These are phyloP conservation scores for Scaptomyza graminum DNA, from an alignment of 1,140 invertebrate species.

Conservation along the genomic window DNA sequence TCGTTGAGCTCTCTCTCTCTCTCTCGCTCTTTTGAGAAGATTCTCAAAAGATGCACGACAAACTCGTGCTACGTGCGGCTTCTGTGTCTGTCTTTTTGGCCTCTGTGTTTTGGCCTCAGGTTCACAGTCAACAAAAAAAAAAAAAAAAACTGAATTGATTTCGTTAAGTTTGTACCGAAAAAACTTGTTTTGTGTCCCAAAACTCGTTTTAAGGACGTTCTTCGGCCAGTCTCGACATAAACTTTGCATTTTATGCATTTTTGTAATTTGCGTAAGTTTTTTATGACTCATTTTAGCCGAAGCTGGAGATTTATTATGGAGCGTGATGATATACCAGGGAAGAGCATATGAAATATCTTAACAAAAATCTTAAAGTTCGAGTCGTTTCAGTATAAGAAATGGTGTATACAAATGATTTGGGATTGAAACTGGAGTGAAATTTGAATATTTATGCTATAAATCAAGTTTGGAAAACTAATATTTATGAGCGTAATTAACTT, in stretches of 20 bases:
- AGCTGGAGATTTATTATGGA: constrained; percentile 18
- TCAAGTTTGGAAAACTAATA: too few species aligned
- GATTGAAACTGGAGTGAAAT: too few species aligned
- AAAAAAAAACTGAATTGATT: constrained; percentile 55
- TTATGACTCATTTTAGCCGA: constrained; percentile 59
- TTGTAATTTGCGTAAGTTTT: constrained; percentile 36
- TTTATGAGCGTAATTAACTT: too few species aligned
- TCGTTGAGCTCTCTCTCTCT: constrained; percentile 26
- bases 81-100: constrained; percentile 15
- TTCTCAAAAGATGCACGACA: constrained; percentile 32
- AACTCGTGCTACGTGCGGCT: constrained; percentile 58
- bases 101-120: constrained; percentile 13
- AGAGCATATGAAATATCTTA: too few species aligned
- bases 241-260: constrained; percentile 26
- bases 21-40: not conserved
- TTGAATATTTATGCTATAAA: too few species aligned
- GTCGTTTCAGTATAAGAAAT: too few species aligned
- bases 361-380: too few species aligned
- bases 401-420: too few species aligned
- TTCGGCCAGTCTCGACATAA: constrained; percentile 24
- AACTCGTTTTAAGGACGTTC: constrained; percentile 74
- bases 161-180: constrained; percentile 55
- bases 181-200: constrained; percentile 68
- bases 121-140: constrained; percentile 23
- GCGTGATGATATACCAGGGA: not conserved